A percentile compares a stretch with the other conserved stretches of the same genome.
phyloP scores from a whole-genome alignment of 2,888 invertebrate genomes.

The Xanthorhoe spadicearia region DNA sequence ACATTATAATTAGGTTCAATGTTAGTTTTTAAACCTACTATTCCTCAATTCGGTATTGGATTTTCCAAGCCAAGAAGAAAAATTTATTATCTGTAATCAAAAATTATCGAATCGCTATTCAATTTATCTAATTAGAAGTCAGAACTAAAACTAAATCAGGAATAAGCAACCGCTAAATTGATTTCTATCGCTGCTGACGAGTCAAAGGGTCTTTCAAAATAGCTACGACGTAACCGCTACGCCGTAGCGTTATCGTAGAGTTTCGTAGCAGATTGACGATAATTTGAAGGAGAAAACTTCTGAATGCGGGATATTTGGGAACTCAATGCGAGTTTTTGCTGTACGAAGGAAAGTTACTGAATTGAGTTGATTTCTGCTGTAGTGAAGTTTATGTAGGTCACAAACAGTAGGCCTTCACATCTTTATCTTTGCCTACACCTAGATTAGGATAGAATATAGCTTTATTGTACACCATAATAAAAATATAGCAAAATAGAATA shows the following conservation, averaged over 20 bases:
- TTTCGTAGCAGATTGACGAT: constrained; percentile 10
- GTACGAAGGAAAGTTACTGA: background rate
- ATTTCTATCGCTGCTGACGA: background rate
- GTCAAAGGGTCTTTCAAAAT: constrained; percentile 1
- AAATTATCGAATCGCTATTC: too few relatives aligned
- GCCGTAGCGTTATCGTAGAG: constrained; percentile 6
- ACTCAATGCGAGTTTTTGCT: constrained; percentile 4
- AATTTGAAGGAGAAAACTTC: constrained; percentile 5
- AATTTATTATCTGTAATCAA: too few relatives aligned
- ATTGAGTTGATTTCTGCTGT: constrained; percentile 2
- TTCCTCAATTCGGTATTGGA: too few relatives aligned
- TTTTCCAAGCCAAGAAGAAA: too few relatives aligned
- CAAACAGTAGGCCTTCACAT: background rate
- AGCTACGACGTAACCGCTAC: constrained; percentile 7
- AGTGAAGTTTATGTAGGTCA: background rate
- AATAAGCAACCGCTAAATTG: background rate
- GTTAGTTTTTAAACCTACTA: too few relatives aligned
- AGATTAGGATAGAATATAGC: too few relatives aligned
- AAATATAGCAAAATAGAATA: too few relatives aligned
- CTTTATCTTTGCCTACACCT: too few relatives aligned
- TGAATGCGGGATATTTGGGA: constrained; percentile 3
- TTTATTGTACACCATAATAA: too few relatives aligned
- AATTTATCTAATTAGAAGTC: background rate
- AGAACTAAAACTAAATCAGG: background rate
- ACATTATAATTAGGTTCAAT: too few relatives aligned